Conservation (phyloP, 1,140 invertebrate species). For the Elymnias hypermnestra region DNA sequence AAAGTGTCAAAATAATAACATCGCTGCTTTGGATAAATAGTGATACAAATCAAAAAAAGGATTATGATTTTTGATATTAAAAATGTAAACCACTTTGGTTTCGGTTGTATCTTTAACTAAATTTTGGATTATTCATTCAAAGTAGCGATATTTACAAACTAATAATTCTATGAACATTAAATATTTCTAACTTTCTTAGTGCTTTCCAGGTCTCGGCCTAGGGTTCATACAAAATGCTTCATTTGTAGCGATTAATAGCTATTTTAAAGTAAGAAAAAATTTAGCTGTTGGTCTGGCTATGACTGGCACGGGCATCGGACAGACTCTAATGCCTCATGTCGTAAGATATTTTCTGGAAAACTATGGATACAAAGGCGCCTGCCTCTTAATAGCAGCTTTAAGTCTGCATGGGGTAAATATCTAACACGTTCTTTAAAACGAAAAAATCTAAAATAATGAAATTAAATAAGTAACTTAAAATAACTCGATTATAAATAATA, state of each 20-base stretch:
- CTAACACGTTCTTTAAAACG: conserved; percentile 3
- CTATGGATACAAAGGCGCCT: conserved; percentile 77
- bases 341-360: conserved; percentile 77
- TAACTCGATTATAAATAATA: too few species aligned
- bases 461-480: too few species aligned
- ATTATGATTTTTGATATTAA: too few species aligned
- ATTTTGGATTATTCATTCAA: too few species aligned
- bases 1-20: too few species aligned
- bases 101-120: too few species aligned
- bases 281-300: conserved; percentile 82
- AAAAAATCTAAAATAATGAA: too few species aligned
- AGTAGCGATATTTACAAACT: too few species aligned
- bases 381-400: conserved; percentile 78
- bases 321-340: conserved; percentile 84
- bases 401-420: conserved; percentile 78
- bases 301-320: conserved; percentile 84
- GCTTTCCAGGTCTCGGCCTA: conserved; percentile 79
- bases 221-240: conserved; percentile 81
- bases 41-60: too few species aligned
- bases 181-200: conserved; percentile 6
- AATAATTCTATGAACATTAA: too few species aligned
- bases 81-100: too few species aligned
- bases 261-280: conserved; percentile 81
- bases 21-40: too few species aligned
- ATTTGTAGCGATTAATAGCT: conserved; percentile 84